phyloP scores from a whole-genome alignment of 2,888 invertebrate genomes.

The Lasioglossum lativentre region DNA sequence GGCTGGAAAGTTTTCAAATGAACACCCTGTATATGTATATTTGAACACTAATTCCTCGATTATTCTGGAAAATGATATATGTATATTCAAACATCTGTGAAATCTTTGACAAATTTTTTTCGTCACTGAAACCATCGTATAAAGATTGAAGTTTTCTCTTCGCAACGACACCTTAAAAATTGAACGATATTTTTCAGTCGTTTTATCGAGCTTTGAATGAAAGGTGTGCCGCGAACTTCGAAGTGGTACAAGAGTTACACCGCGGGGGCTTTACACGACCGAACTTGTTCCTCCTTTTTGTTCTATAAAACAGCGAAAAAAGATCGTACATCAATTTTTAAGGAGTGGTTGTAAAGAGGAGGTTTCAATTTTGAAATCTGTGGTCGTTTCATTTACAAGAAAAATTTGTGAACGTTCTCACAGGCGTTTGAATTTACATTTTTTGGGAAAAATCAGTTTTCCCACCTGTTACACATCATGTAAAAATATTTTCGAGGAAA shows the following conservation, averaged over 20 bases:
- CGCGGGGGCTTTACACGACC: not conserved
- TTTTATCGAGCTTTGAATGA: not conserved
- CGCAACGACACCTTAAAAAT: not conserved
- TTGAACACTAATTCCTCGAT: no score
- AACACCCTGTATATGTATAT: no score
- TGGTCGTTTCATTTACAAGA: not conserved
- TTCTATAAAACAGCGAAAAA: not conserved
- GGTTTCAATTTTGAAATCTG: not conserved
- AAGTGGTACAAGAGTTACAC: not conserved
- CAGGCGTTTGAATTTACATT: not conserved
- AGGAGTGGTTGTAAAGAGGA: not conserved
- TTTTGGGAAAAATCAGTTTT: not conserved
- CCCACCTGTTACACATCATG: not conserved
- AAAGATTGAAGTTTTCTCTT: not conserved
- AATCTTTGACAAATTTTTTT: not conserved
- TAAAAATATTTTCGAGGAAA: not conserved
- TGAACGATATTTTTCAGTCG: not conserved
- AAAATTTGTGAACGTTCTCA: not conserved
- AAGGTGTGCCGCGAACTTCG: not conserved
- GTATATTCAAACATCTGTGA: not conserved
- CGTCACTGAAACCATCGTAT: not conserved
- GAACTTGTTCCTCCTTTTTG: not conserved
- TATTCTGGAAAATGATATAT: not conserved
- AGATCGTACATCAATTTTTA: not conserved
- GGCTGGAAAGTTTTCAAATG: no score